These are phyloP conservation scores for Eubasilissa splendida DNA, from an alignment of 2,888 invertebrate species.

Conservation along the genomic window DNA sequence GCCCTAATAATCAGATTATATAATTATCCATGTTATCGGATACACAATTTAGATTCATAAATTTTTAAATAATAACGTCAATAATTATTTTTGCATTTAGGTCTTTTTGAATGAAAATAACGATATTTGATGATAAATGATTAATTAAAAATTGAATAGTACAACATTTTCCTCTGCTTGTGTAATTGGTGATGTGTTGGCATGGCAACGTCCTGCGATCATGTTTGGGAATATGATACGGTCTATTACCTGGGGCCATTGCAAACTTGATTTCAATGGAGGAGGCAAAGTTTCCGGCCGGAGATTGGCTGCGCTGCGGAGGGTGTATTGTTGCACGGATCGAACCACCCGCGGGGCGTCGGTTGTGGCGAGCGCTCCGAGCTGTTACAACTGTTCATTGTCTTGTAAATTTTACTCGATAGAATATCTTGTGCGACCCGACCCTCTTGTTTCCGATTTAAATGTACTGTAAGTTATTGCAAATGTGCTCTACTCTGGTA, in stretches of 20 bases:
- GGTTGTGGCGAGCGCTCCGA: not conserved
- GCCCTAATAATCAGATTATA: too few species aligned
- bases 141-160: too few species aligned
- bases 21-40: too few species aligned
- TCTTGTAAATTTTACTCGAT: slow-evolving; percentile 1
- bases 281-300: slow-evolving; percentile 44
- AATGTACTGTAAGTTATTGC: too few species aligned
- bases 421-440: not conserved
- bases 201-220: not conserved
- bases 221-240: slow-evolving; percentile 35
- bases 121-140: too few species aligned
- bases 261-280: slow-evolving; percentile 47
- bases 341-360: not conserved
- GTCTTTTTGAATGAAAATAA: too few species aligned
- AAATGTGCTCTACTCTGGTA: too few species aligned
- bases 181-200: not conserved
- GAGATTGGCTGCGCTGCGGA: slow-evolving; percentile 31
- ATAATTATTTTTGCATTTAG: too few species aligned
- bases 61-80: too few species aligned
- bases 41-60: too few species aligned
- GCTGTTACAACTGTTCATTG: not conserved
- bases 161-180: too few species aligned
- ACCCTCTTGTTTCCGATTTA: not conserved
- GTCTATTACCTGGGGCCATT: slow-evolving; percentile 41
- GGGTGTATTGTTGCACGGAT: slow-evolving; percentile 28